Base-by-base conservation (phyloP, 1,140 invertebrate genomes). In the Leptinotarsa texana region DNA sequence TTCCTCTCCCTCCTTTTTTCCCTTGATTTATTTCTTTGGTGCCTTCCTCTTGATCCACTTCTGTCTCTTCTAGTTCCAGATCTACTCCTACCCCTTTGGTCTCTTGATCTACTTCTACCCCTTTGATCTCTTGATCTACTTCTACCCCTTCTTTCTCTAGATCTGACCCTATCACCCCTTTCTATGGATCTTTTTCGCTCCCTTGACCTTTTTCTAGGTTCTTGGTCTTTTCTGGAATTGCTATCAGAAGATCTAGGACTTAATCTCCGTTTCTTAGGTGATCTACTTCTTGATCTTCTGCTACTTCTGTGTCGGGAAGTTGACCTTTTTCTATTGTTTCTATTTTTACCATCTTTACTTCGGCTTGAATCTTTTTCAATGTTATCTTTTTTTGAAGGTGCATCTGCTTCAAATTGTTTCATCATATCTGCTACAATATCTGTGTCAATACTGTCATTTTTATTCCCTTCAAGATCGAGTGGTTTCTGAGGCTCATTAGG, bases 331-430 rank as follows among this genome's bases (percentile, higher is more conserved):
- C 48, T 74, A 80, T 13, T 75, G 61, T 61, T 75, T 81, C 74
- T 75, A 75, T 48, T 72, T 80, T 76, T 74, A 24, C 8, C 8
- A 61, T 72, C 62, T 75, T 76, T 71, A 13, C 66, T 68, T 63
- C 48, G 17, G 22, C 6, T 69, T 70, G 24, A 21, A 79, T 75
- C 76, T 2, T 42, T 42, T 76, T 70, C 75, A 75, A 75, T 66
- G n/a, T 75, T 74, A 21, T 72, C 61, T 57, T 74, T 73, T 33
- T 69, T 79, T 33, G 18, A 89, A 87, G 95, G 94, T 13, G 95
- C 94, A 21, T 98, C 84, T 17, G 95, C 93, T 87, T 98, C 96
- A 63, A 98, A 87, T 79, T 95, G 93, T 63, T 93, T 92, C 94
- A 99, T 96, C 62, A 94, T 92, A 83, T 94, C 91, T 80, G 93